These are phyloP conservation scores for Drosophila cardini DNA, from an alignment of 1,140 invertebrate species.

Conservation along the genomic window DNA sequence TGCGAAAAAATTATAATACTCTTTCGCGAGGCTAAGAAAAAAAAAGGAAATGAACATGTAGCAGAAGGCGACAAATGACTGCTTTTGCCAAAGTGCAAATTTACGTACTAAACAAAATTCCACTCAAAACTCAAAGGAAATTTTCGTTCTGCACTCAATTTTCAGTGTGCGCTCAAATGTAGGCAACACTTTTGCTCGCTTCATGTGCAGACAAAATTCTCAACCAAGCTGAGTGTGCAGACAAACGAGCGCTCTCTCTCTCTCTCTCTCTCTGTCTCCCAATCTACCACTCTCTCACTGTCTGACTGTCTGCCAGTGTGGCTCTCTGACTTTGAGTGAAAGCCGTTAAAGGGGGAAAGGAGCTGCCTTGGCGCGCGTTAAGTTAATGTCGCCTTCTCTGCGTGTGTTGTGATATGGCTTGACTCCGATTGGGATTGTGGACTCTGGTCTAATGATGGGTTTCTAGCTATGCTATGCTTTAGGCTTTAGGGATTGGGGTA, in stretches of 20 bases:
- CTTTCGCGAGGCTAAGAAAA: not conserved
- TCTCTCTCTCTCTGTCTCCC: not conserved
- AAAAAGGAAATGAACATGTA: constrained; percentile 2
- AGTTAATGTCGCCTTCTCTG: constrained; percentile 39
- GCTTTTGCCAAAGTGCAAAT: not conserved
- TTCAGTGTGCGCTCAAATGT: constrained; percentile 30
- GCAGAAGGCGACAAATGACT: constrained; percentile 26
- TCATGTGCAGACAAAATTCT: constrained; percentile 28
- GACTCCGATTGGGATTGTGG: constrained; percentile 31
- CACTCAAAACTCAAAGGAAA: constrained; percentile 21
- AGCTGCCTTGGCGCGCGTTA: constrained; percentile 28
- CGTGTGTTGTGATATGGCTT: constrained; percentile 29
- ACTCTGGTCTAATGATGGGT: constrained; percentile 27
- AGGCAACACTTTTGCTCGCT: constrained; percentile 28
- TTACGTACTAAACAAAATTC: not conserved
- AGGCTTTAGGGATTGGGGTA: constrained; percentile 18
- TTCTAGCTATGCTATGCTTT: not conserved
- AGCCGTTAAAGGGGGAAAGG: not conserved
- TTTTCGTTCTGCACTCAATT: constrained; percentile 16
- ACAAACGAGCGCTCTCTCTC: constrained; percentile 7
- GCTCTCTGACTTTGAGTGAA: not conserved
- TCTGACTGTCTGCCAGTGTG: not conserved
- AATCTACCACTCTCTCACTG: not conserved
- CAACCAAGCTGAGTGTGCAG: constrained; percentile 6
- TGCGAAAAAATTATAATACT: too few relatives aligned